Conservation (phyloP, 2,797 vertebrate genomes). For the Nasua narica region DNA sequence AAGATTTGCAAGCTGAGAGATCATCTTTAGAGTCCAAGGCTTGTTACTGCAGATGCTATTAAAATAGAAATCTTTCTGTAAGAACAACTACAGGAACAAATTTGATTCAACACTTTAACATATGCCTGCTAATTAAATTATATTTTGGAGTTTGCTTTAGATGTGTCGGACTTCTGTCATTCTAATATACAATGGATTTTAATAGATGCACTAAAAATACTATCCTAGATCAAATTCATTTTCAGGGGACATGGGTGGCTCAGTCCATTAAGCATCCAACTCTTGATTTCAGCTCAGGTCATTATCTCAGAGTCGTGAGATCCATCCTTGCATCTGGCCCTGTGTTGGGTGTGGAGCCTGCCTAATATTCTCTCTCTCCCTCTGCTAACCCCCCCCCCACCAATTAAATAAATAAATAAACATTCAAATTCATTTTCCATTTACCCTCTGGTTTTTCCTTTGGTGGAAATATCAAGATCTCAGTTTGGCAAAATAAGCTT, state of each 20-base stretch:
- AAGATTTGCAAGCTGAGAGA: neutral
- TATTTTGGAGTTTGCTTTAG: neutral
- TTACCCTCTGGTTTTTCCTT: neutral
- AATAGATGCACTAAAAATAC: neutral
- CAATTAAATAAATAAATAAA: neutral
- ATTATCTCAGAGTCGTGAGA: neutral
- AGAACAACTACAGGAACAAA: neutral
- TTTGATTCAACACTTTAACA: neutral
- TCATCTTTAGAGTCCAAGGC: neutral
- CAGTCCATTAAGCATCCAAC: neutral
- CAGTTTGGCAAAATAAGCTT: neutral
- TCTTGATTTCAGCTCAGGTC: neutral
- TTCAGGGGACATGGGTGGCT: neutral
- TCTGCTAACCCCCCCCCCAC: neutral
- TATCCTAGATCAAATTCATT: neutral
- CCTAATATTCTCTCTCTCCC: neutral
- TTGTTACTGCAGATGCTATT: neutral
- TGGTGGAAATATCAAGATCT: neutral
- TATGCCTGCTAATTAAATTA: neutral
- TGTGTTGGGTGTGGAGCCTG: neutral
- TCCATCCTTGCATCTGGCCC: neutral
- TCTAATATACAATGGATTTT: neutral
- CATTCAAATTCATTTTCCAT: neutral
- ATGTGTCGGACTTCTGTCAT: neutral
- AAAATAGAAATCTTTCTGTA: neutral